Evolutionary conservation across 53 echinoderm and acorn worm genomes (phyloP), one percentile per base, ranked within the genome.

Genomic region (Patiria pectinifera): DNA sequence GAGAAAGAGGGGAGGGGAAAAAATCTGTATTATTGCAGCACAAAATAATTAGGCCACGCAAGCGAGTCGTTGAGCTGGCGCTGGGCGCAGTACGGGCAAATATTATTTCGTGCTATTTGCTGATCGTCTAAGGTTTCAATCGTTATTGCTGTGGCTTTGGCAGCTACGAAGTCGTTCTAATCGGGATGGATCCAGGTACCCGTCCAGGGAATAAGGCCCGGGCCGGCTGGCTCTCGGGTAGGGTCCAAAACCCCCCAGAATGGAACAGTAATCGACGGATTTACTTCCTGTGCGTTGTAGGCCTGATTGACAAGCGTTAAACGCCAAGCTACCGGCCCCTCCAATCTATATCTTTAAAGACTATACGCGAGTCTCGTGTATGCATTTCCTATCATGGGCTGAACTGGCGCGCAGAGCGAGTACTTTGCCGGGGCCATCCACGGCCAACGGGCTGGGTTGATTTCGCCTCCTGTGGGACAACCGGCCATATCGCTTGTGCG

Each of bases 51-150:
- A 93, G 93, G 88, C 82, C 88, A 88, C 76, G 74, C 87, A 82
- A 83, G 82, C 88, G 83, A 93, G 83, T 83, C 87, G 88, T 87
- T 87, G 88, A 87, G 88, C 87, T 74, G 62, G 87, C 93, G 82
- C 88, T 72, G 61, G 88, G 83, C 69, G 90, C 80, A 82, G 88
- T 69, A 22, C 87, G 87, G 93, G 93, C 88, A 93, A 95, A 95
- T 95, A 95, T 95, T 95, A 95, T 95, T 94, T 94, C 94, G 75
- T 91, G 86, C 92, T 95, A 92, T 95, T 94, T 95, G 95, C 95
- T 69, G 82, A 46, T 45, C 92, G 94, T 94, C 66, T 95, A 89
- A 78, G 91, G 94, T 95, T 95, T 92, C 95, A 94, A 86, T 49
- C 92, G 93, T 95, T 93, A 93, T 93, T 93, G 88, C 87, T 72